Conservation (phyloP, 2,797 vertebrate species). For the Allenopithecus nigroviridis region DNA sequence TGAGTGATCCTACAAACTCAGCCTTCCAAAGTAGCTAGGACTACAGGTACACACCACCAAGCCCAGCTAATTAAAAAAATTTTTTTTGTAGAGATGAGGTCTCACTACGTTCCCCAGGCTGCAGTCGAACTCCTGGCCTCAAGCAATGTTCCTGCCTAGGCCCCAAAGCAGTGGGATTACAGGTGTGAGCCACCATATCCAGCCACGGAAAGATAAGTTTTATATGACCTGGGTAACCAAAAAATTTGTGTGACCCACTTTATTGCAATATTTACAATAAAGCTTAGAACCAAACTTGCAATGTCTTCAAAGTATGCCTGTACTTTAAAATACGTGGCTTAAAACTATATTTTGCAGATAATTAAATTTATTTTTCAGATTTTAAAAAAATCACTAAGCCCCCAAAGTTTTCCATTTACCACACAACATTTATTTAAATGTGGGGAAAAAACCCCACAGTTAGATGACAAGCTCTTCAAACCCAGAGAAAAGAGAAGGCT, state of each 20-base stretch:
- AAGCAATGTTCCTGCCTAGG: background rate
- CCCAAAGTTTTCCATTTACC: background rate
- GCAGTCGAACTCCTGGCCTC: background rate
- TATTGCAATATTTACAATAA: background rate
- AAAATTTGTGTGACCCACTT: background rate
- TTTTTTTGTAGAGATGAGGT: background rate
- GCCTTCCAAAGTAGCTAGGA: background rate
- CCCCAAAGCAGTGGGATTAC: background rate
- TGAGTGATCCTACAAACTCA: background rate
- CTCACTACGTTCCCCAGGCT: background rate
- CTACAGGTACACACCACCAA: background rate
- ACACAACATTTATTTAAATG: background rate
- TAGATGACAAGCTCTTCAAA: constrained; percentile 28
- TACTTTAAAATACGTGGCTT: background rate
- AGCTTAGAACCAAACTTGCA: background rate
- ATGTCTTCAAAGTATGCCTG: background rate
- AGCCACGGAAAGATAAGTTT: background rate
- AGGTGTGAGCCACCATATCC: background rate
- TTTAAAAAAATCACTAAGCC: background rate
- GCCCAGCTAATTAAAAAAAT: background rate
- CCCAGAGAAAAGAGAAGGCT: background rate
- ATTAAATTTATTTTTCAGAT: constrained; percentile 1
- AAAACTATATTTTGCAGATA: background rate
- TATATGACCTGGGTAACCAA: background rate
- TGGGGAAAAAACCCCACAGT: background rate